Conservation (phyloP, 2,113 vertebrate species). For the Cinclus cinclus region DNA sequence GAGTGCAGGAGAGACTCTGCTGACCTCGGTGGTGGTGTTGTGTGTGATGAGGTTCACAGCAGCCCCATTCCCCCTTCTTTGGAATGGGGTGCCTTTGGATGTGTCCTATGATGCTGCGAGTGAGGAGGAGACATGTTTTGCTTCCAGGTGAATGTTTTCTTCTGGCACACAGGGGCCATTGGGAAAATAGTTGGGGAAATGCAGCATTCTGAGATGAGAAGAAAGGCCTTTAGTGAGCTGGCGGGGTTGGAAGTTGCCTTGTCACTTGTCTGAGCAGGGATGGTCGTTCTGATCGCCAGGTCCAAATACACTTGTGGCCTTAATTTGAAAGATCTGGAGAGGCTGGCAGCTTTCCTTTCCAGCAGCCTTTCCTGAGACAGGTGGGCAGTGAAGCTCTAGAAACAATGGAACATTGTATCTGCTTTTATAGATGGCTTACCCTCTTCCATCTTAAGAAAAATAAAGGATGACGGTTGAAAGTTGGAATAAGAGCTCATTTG, state of each 20-base stretch:
- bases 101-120: not conserved
- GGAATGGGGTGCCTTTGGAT: not conserved
- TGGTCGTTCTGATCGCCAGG: not conserved
- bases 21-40: not conserved
- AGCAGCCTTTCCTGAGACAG: not conserved
- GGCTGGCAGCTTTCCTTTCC: not conserved
- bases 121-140: rapidly evolving
- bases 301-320: not conserved
- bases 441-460: not conserved
- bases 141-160: not conserved
- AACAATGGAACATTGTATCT: not conserved
- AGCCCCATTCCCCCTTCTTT: not conserved
- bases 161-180: not conserved
- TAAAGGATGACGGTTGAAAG: not conserved
- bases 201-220: not conserved
- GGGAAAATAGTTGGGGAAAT: not conserved
- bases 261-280: not conserved
- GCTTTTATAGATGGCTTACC: not conserved
- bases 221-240: not conserved
- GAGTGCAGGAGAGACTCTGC: not conserved
- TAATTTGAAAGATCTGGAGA: not conserved
- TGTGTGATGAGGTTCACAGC: too few species aligned
- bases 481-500: not conserved
- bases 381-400: not conserved
- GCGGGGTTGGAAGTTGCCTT: not conserved